Base-by-base conservation (phyloP, 35 echinoderm and acorn worm genomes). In the Strongylocentrotus purpuratus region DNA sequence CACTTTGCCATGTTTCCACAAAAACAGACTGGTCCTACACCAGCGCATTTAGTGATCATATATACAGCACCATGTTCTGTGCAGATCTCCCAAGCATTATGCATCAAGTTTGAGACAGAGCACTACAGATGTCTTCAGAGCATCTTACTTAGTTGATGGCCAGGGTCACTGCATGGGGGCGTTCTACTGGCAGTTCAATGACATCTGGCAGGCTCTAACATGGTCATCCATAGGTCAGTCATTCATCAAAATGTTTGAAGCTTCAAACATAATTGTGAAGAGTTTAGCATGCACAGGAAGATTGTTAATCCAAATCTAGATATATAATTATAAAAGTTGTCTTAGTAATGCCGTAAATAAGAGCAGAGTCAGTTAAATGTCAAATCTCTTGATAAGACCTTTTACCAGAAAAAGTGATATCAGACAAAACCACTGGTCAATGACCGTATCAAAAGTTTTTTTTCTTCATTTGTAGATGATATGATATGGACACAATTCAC, bases 181-280 rank as follows among this genome's bases (percentile, higher is more conserved):
- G 47, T 96, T 99, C 86, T 99, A 99, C 88, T 99, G 98, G 97
- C 98, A 99, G 85, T 92, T 99, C 46, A 99, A 99, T 94, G 98
- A 99, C 94, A 99, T 99, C 45, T 99, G 98, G 98, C 98, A 99
- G 94, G 98, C 97, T 78, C 98, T 97, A 20, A 96, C 98, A 32
- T 99, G 98, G 98, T 86, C 98, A 9, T 99, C 98, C 9, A 98
- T 96, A 61, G 98, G 98, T 99, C 91, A 91, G 92, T 25, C 22
- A 78, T 78, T 78, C 20, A 28, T 78, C 65, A 28, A 15, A 22
- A 28, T 7, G 7, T 78, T 78, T 15, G 35, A 78, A 78, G 28
- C 65, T 28, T 78, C 6, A 78, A 78, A 78, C 25, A 22, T 28
- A 78, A n/a, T n/a, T n/a, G n/a, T 78, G 1, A 22, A 41, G 35